Conservation (phyloP, 2,888 invertebrate species). For the Lathronympha strigana region DNA sequence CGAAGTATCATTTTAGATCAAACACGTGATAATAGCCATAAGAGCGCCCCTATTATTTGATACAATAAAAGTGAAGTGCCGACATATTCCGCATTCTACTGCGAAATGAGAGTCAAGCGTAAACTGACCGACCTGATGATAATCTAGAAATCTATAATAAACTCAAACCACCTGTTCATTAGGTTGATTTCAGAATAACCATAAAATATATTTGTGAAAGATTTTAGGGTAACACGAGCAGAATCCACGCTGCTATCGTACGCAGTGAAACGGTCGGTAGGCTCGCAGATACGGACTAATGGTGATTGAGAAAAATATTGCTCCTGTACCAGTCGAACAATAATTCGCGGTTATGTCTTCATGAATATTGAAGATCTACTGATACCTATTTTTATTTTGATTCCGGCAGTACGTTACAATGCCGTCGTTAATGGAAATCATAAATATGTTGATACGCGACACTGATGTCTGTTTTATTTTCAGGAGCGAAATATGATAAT, state of each 20-base stretch:
- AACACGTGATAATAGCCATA: constrained; percentile 83
- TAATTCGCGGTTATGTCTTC: constrained; percentile 81
- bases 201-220: constrained; percentile 55
- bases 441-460: constrained; percentile 56
- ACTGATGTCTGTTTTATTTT: constrained; percentile 57
- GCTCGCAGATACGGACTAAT: constrained; percentile 81
- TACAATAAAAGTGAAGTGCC: constrained; percentile 84
- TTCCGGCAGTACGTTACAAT: constrained; percentile 59
- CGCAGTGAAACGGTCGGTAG: constrained; percentile 74
- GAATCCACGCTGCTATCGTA: constrained; percentile 61
- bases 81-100: constrained; percentile 83
- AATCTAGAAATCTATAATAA: constrained; percentile 44
- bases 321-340: constrained; percentile 64
- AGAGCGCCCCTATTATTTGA: constrained; percentile 84
- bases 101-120: constrained; percentile 62
- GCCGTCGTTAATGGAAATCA: constrained; percentile 60
- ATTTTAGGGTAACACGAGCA: constrained; percentile 62
- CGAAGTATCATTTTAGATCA: constrained; percentile 84
- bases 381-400: constrained; percentile 75
- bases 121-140: constrained; percentile 58
- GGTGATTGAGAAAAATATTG: constrained; percentile 84
- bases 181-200: constrained; percentile 48
- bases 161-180: constrained; percentile 44
- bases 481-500: constrained; percentile 44
- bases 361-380: constrained; percentile 82